Base-by-base conservation (phyloP, 2,113 vertebrate species). In the Lophura nycthemera region DNA sequence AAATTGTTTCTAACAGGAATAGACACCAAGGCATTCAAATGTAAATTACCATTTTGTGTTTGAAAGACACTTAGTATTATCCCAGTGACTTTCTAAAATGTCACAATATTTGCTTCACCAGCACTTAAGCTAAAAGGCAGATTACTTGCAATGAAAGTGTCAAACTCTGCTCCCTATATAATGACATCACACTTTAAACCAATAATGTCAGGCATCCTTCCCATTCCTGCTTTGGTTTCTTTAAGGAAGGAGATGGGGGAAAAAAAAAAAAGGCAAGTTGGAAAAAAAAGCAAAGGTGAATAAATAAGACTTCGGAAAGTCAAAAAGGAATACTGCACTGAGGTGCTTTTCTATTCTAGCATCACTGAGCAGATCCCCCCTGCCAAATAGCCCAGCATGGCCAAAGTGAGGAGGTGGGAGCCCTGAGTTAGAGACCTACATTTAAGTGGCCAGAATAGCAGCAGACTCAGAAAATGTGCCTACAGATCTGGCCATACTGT, bases 21-120 rank as follows among this genome's bases (percentile, higher is more conserved):
- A 96, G 96, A 96, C 95, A 97, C 75, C 69, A 86, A 80, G 83
- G 91, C 89, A 97, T 97, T 97, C 91, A 97, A 89, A 96, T 96
- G 97, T 89, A 97, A 97, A 97, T 96, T 92, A 83, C 82, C 88
- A 90, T 96, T 95, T 91, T 94, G 92, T 94, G 79, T 96, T 91
- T 95, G 93, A 97, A 93, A 97, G 97, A 95, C 95, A 96, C 83
- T 94, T 92, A 90, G 92, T 95, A 96, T 96, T 96, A 97, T 93
- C 89, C 96, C 45, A 88, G 90, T 90, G 95, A 96, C 97, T 96
- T 97, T 95, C 94, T 84, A 91, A 96, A 96, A 96, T 95, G 96
- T 97, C 96, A 96, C 92, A 97, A 97, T 97, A 97, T 97, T 97
- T 96, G 95, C 89, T 95, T 95, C 95, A 83, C 78, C 90, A 96